A percentile compares a stretch with the other conserved stretches of the same genome.
Conservation (phyloP, 2,888 invertebrate genomes). For the Celastrina argiolus region DNA sequence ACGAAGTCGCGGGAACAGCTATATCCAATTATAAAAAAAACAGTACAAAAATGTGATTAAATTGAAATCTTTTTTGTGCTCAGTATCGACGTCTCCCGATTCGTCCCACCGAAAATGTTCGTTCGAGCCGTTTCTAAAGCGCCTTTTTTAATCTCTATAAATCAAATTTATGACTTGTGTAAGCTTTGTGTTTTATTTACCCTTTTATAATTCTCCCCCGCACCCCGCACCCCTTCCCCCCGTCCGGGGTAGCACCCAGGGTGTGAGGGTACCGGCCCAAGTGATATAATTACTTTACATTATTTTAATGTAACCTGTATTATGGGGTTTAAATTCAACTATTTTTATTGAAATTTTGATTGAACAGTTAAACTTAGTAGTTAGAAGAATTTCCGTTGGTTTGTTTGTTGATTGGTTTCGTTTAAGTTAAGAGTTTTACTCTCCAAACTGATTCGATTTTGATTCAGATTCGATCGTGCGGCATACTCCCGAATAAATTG, state of each 20-base stretch:
- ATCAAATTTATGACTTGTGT: constrained; percentile 79
- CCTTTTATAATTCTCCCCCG: constrained; percentile 76
- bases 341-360: too few relatives aligned
- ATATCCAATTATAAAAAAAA: too few relatives aligned
- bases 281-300: constrained; percentile 29
- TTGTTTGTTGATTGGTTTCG: too few relatives aligned
- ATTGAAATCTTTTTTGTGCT: constrained; percentile 30
- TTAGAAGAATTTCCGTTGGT: too few relatives aligned
- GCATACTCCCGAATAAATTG: too few relatives aligned
- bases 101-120: constrained; percentile 76
- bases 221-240: constrained; percentile 39
- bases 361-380: too few relatives aligned
- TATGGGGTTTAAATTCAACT: too few relatives aligned
- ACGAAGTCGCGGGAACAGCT: too few relatives aligned
- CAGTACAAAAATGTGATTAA: not conserved
- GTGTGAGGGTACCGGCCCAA: constrained; percentile 22
- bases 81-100: constrained; percentile 68
- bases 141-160: constrained; percentile 79
- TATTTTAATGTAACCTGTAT: constrained; percentile 1
- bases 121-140: constrained; percentile 76
- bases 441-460: too few relatives aligned
- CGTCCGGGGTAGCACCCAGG: constrained; percentile 37
- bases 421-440: too few relatives aligned
- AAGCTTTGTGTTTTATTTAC: constrained; percentile 79
- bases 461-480: too few relatives aligned